Evolutionary conservation across 2,888 invertebrate species (phyloP), one percentile per base, ranked within the genome.

Genomic region (Fragum fragum): DNA sequence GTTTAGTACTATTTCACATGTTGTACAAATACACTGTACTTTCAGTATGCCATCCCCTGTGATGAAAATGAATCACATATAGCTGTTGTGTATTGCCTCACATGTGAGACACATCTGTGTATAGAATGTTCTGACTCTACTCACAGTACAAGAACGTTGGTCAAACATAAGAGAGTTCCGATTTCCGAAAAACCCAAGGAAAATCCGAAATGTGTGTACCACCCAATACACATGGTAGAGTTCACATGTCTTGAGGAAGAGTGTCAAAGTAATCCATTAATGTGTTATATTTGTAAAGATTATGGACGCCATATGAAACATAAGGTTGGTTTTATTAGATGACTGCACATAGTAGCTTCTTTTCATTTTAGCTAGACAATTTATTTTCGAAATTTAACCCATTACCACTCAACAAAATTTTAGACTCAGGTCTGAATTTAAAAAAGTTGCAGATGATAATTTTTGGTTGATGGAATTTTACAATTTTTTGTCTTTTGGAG

Each of bases 251-350:
- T 95, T 61, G 95, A 96, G 87, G 95, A 95, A 29, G 95, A 95
- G 29, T 96, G 96, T 88, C 94, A 95, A 80, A 93, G 93, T 53
- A 93, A 94, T 29, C 95, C 95, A n/a, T 92, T 96, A 36, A 96
- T 96, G 95, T 96, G 96, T 86, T 95, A 96, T 90, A 95, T 96
- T 36, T 96, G 96, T 91, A 95, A 95, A 88, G 96, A 96, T 88
- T 96, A 96, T 87, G 96, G 96, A 1, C 92, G 95, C 47, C 96
- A 96, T 89, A 95, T 95, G 85, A 94, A 94, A 76, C 96, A 96
- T 88, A 95, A 95, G 95, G 95, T 95, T 92, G 73, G 87, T 47
- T 6, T 6, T 39, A 39, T 39, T n/a, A n/a, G n/a, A n/a, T n/a
- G n/a, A n/a, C n/a, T n/a, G n/a, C n/a, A n/a, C n/a, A n/a, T n/a